These are phyloP conservation scores for Megalops cyprinoides DNA, from an alignment of 2,797 vertebrate species.

Conservation along the genomic window DNA sequence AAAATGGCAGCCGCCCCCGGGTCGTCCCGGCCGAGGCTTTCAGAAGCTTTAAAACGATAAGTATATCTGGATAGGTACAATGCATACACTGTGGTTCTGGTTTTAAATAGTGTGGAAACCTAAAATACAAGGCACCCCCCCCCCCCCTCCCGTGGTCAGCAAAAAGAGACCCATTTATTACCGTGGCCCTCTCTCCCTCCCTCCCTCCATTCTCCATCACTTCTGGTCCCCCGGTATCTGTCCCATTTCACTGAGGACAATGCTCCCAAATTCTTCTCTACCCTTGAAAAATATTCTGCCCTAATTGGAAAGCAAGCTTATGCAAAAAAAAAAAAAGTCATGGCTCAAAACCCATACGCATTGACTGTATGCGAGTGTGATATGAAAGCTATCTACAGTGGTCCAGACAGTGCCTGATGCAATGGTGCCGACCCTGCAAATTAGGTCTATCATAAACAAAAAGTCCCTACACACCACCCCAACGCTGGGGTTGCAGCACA, in stretches of 20 bases:
- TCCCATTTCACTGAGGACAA: conserved; percentile 3
- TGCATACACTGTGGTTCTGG: neutral
- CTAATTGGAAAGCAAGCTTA: conserved; percentile 2
- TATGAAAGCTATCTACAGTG: neutral
- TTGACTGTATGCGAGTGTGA: neutral
- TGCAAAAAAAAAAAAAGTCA: neutral
- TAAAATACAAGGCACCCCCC: neutral
- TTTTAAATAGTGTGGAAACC: neutral
- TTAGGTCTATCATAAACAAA: conserved; percentile 29
- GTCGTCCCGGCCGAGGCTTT: too few relatives aligned
- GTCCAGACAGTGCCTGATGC: conserved; percentile 14
- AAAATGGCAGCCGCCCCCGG: neutral
- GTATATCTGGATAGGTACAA: too few relatives aligned
- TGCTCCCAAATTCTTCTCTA: neutral
- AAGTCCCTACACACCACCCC: neutral
- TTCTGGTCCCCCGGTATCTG: conserved; percentile 6
- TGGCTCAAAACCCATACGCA: neutral
- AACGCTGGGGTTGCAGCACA: neutral
- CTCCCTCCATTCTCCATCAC: neutral
- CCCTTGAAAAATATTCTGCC: neutral
- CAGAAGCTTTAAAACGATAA: too few relatives aligned
- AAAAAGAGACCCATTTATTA: neutral
- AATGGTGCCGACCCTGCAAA: conserved; percentile 10
- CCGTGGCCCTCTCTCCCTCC: neutral
- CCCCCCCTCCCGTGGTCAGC: neutral